phyloP scores from a whole-genome alignment of 2,888 invertebrate species.

The Allygus modestus region DNA sequence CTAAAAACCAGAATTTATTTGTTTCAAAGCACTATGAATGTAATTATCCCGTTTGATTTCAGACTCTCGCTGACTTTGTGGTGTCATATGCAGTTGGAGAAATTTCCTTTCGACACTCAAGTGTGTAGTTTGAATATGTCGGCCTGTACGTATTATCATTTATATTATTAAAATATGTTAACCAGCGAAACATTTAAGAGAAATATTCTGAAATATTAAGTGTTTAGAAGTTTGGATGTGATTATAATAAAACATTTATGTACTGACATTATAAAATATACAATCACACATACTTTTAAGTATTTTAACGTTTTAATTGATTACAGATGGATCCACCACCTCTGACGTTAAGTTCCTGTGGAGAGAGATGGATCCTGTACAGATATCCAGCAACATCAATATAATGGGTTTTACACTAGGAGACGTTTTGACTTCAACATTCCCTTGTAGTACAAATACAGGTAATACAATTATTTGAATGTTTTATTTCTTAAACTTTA shows the following conservation, averaged over 20 bases:
- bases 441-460: conserved; percentile 6
- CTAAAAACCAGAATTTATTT: too few relatives aligned
- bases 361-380: neutral
- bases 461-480: too few relatives aligned
- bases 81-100: conserved; percentile 47
- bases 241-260: too few relatives aligned
- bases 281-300: too few relatives aligned
- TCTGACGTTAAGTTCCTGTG: neutral
- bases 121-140: conserved; percentile 15
- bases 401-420: conserved; percentile 32
- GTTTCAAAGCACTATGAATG: too few relatives aligned
- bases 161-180: too few relatives aligned
- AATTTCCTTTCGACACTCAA: conserved; percentile 34
- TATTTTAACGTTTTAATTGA: too few relatives aligned
- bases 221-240: neutral
- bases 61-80: conserved; percentile 33
- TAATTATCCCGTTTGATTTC: too few relatives aligned
- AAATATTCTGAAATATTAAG: neutral
- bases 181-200: too few relatives aligned
- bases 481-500: too few relatives aligned
- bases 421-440: neutral
- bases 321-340: conserved; percentile 1
- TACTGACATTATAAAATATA: too few relatives aligned
- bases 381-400: neutral
- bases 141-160: neutral